These are phyloP conservation scores for Synodontis membranacea DNA, from an alignment of 2,113 vertebrate species.

Conservation along the genomic window DNA sequence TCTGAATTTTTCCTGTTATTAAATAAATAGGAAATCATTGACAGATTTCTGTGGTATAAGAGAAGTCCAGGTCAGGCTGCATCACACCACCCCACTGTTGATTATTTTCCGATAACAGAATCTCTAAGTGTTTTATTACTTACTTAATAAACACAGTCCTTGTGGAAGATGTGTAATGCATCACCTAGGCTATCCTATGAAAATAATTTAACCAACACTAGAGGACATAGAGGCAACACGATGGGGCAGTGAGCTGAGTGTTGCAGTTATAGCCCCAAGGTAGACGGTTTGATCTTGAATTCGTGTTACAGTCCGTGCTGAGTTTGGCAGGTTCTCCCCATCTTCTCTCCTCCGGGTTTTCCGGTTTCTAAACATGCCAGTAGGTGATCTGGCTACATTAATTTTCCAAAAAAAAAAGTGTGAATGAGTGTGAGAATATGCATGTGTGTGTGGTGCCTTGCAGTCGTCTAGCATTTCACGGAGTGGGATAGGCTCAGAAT, in stretches of 20 bases:
- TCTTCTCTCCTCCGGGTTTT: not conserved
- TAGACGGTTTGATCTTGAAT: constrained; percentile 1
- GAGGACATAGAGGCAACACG: not conserved
- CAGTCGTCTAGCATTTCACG: not conserved
- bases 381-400: not conserved
- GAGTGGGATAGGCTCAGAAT: not conserved
- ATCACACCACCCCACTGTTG: not conserved
- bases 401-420: constrained; percentile 1
- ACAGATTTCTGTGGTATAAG: not conserved
- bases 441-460: not conserved
- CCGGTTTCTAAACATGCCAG: not conserved
- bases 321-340: constrained; percentile 4
- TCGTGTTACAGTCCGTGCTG: not conserved
- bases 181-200: not conserved
- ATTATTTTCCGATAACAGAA: not conserved
- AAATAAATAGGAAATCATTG: not conserved
- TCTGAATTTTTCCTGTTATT: not conserved
- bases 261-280: not conserved
- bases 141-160: not conserved
- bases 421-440: not conserved
- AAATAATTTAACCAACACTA: not conserved
- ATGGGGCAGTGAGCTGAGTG: not conserved
- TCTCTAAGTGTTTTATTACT: not conserved
- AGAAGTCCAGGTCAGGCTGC: not conserved
- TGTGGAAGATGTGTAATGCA: not conserved